Evolutionary conservation across 2,888 invertebrate genomes (phyloP).

Genomic region (Capitulum mitella): DNA sequence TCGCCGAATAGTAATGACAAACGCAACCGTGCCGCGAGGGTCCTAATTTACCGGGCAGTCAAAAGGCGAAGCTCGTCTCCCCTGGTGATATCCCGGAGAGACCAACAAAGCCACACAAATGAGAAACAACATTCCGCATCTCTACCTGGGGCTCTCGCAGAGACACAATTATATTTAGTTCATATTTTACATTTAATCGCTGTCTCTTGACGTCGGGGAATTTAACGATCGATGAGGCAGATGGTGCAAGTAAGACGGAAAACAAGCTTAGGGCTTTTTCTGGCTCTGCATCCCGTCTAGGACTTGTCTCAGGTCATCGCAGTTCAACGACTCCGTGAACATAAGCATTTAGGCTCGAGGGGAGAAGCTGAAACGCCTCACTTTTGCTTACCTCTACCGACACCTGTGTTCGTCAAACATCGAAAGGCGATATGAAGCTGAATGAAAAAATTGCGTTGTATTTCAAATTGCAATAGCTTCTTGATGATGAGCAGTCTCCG

Average conservation of each 20-base stretch:
- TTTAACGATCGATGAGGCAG: not conserved
- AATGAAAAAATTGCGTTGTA: not conserved
- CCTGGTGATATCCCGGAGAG: not conserved
- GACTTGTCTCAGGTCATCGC: not conserved
- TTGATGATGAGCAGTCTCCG: too few relatives aligned
- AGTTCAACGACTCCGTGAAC: not conserved
- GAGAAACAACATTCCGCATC: conserved; percentile 25
- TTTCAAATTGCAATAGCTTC: too few relatives aligned
- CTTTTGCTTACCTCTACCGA: too few relatives aligned
- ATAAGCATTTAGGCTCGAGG: not conserved
- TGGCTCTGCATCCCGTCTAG: not conserved
- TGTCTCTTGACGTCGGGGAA: not conserved
- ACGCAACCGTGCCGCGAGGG: not conserved
- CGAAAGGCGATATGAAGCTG: not conserved
- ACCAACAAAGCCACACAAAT: conserved; percentile 18
- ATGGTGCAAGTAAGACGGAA: not conserved
- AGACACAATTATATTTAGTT: conserved; percentile 18
- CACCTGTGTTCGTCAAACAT: not conserved
- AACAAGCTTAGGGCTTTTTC: not conserved
- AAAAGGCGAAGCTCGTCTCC: not conserved
- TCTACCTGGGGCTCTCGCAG: not conserved
- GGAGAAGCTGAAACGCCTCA: not conserved
- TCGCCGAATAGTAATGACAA: conserved; percentile 1
- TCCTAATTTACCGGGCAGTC: conserved; percentile 10
- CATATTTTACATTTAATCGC: conserved; percentile 22